Percentiles rank a stretch among this genome's conserved stretches.
Evolutionary conservation across 2,113 vertebrate genomes (phyloP).

Genomic region (Pituophis catenifer): DNA sequence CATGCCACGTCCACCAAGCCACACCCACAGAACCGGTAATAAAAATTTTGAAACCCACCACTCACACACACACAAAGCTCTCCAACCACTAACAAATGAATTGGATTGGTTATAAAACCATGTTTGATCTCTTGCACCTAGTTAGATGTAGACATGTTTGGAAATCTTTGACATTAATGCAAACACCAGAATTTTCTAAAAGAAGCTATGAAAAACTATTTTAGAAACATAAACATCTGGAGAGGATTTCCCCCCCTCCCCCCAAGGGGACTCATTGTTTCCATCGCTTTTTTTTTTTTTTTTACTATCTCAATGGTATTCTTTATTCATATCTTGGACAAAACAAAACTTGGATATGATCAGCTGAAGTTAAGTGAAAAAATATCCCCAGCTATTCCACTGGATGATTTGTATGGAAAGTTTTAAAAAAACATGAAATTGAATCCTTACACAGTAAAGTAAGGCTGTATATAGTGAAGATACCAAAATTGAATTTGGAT

Average conservation of each 20-base stretch:
- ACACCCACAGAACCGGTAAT: too few relatives aligned
- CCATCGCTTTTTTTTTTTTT: not conserved
- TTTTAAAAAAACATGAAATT: not conserved
- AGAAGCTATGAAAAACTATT: not conserved
- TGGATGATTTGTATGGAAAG: not conserved
- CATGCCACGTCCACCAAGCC: too few relatives aligned
- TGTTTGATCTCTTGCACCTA: not conserved
- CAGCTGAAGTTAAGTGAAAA: not conserved
- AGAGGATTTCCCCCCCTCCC: not conserved
- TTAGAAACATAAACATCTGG: not conserved
- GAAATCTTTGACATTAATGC: not conserved
- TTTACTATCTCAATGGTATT: not conserved
- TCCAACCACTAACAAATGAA: not conserved
- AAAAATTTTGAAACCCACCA: too few relatives aligned
- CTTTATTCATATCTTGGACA: not conserved
- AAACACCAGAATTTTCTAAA: not conserved
- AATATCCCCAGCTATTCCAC: not conserved
- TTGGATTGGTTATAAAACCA: not conserved
- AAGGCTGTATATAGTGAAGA: not conserved
- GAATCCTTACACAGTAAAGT: not conserved
- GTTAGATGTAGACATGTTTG: not conserved
- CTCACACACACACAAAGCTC: too few relatives aligned
- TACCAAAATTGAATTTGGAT: not conserved
- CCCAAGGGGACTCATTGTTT: not conserved
- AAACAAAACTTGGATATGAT: not conserved